Percentiles rank a stretch among this genome's conserved stretches.
phyloP scores from a whole-genome alignment of 2,113 vertebrate species.

The Axis porcinus region DNA sequence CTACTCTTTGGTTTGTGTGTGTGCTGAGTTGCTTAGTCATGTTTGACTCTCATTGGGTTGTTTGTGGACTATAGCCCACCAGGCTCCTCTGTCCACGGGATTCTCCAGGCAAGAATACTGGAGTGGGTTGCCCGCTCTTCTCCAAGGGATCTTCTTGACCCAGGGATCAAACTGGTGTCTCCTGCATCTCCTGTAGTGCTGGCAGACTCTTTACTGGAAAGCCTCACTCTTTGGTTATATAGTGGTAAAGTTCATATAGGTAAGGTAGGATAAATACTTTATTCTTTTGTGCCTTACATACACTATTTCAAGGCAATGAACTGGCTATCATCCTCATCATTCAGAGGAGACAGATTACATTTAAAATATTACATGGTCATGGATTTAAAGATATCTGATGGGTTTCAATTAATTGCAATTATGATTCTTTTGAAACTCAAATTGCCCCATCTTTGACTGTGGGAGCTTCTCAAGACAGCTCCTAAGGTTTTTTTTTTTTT shows the following conservation, averaged over 20 bases:
- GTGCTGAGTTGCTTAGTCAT: neutral
- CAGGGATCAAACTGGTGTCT: neutral
- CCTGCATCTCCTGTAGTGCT: neutral
- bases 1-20: neutral
- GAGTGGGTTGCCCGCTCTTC: neutral
- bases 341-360: neutral
- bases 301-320: neutral
- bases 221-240: neutral
- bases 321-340: neutral
- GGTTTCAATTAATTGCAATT: neutral
- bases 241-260: neutral
- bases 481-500: neutral
- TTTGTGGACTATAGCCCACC: neutral
- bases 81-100: neutral
- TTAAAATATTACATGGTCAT: neutral
- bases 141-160: neutral
- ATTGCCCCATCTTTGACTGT: neutral
- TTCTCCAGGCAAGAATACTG: neutral
- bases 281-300: neutral
- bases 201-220: neutral
- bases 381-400: neutral
- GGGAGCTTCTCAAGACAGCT: neutral
- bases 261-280: neutral
- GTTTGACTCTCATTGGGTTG: neutral
- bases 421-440: neutral